These are phyloP conservation scores for Callyntrura guangdongensis DNA, from an alignment of 2,888 invertebrate genomes.

Conservation along the genomic window DNA sequence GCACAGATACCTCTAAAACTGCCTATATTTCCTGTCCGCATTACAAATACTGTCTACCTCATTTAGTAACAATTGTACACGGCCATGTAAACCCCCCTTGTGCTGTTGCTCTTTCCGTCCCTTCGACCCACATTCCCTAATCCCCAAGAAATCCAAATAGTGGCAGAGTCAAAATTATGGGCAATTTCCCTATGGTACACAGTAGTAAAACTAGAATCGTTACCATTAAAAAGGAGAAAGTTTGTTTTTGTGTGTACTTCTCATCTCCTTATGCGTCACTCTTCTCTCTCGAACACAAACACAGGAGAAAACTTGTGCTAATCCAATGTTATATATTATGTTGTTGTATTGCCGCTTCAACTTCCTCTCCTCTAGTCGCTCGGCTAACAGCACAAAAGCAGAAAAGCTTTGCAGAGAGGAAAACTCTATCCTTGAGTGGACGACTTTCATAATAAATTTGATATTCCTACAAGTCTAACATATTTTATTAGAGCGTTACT, in stretches of 20 bases:
- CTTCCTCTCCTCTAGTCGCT: not conserved
- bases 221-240: constrained; percentile 74
- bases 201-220: constrained; percentile 76
- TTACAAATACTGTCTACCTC: not conserved
- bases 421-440: not conserved
- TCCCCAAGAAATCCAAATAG: constrained; percentile 78
- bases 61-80: not conserved
- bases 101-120: constrained; percentile 61
- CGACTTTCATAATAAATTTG: constrained; percentile 64
- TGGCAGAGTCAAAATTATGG: constrained; percentile 74
- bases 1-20: not conserved
- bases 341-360: constrained; percentile 6
- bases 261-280: constrained; percentile 45
- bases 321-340: constrained; percentile 63
- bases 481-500: constrained; percentile 63
- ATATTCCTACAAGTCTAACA: constrained; percentile 70
- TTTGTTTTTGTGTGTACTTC: constrained; percentile 49
- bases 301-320: constrained; percentile 57
- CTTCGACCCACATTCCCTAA: constrained; percentile 73
- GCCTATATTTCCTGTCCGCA: not conserved
- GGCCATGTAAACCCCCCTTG: not conserved
- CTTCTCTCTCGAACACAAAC: constrained; percentile 31
- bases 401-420: not conserved
- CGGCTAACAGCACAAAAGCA: constrained; percentile 22
- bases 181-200: constrained; percentile 73